Conservation (phyloP, 2,797 vertebrate species). For the Mormyrops boulengeri region DNA sequence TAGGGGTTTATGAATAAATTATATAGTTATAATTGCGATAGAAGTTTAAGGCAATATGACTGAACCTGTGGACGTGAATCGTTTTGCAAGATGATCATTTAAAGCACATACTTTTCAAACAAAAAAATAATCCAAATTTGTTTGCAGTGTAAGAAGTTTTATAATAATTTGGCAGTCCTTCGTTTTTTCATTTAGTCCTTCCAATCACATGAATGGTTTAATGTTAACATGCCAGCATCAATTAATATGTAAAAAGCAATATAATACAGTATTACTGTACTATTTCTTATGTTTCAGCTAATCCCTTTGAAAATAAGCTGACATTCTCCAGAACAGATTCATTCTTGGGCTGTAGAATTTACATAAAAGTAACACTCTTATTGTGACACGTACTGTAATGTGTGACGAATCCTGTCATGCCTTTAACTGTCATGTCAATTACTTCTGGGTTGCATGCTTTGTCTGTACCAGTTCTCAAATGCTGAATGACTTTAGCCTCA, state of each 20-base stretch:
- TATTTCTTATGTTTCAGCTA: not conserved
- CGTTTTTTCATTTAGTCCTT: not conserved
- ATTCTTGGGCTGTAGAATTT: slow-evolving; percentile 4
- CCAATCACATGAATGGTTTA: not conserved
- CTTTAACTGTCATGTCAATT: not conserved
- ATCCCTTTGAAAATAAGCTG: not conserved
- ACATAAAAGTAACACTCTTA: not conserved
- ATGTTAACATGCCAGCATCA: not conserved
- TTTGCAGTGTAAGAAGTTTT: not conserved
- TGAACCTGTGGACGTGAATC: slow-evolving; percentile 19
- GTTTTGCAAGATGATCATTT: not conserved
- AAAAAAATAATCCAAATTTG: not conserved
- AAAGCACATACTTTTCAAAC: not conserved
- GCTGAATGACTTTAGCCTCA: not conserved
- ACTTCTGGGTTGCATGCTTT: not conserved
- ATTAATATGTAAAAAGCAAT: not conserved
- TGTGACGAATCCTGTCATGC: not conserved
- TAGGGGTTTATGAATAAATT: slow-evolving; percentile 39
- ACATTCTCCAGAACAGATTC: not conserved
- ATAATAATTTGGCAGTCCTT: not conserved
- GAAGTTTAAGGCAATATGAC: slow-evolving; percentile 25
- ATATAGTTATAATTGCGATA: slow-evolving; percentile 34
- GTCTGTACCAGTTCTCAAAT: not conserved
- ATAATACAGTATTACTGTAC: not conserved
- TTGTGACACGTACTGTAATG: not conserved